Base-by-base conservation (phyloP, 1,140 invertebrate genomes). In the Zaprionus lachaisei region DNA sequence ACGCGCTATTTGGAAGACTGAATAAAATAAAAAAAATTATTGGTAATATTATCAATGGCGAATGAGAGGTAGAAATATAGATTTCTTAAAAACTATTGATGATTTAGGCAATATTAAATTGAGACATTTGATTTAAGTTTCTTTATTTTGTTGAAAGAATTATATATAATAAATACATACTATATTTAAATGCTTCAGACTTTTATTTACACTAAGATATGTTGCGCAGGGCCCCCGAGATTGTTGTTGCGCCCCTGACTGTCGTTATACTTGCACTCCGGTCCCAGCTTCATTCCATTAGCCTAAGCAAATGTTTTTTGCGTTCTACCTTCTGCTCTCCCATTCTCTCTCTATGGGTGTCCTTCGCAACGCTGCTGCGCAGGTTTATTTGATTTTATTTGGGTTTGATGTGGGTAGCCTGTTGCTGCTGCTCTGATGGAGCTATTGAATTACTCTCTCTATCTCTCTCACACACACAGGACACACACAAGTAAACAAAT, bases 321-420 rank as follows among this genome's bases (percentile, higher is more conserved):
- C 31, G 31, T 38, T 34, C n/a, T 38, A 9, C 5, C 22, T 26
- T 44, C 11, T 71, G 60, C 6, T 17, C 60, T 71, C 4, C 31
- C 0, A 11, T 34, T 31, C 9, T 31, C 31, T 34, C 31, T 11
- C 9, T 34, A 3, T 34, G 31, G 2, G 3, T 11, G 60, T 76
- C 67, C 73, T 65, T 76, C 68, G 61, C 71, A 22, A n/a, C 49
- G 49, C 47, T 17, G 65, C 20, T 78, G 75, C 71, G 75, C 66
- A 86, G 78, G 80, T 73, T 77, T 74, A n/a, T 77, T 72, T 51
- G 20, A 24, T 12, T 51, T 51, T 24, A 24, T 24, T 72, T 63
- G 71, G 71, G 75, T 87, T 87, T 89, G 80, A 81, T 81, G 80
- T 83, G 78, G 81, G 81, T 71, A 84, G 84, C 84, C 78, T 80